phyloP scores from a whole-genome alignment of 1,140 invertebrate species.

The Aleiodes sp. region DNA sequence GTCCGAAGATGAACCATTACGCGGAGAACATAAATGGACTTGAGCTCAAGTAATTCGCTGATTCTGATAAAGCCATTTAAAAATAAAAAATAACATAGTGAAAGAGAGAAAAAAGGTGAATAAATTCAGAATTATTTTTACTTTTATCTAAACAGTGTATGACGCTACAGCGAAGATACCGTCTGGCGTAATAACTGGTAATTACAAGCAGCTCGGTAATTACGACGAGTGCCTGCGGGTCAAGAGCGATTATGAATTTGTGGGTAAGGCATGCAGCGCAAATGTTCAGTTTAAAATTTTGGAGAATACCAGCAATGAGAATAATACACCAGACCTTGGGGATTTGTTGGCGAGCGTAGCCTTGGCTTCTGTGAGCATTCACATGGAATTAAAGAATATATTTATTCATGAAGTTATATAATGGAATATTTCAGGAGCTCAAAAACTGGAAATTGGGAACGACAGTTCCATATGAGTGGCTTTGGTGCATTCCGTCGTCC shows the following conservation, averaged over 20 bases:
- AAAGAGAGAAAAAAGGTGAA: background rate
- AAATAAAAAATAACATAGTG: background rate
- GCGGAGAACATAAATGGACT: too few species aligned
- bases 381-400: background rate
- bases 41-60: background rate
- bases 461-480: slow-evolving; percentile 49
- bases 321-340: slow-evolving; percentile 13
- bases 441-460: slow-evolving; percentile 36
- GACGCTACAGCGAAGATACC: slow-evolving; percentile 64
- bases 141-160: slow-evolving; percentile 59
- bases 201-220: slow-evolving; percentile 64
- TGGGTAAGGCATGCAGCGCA: slow-evolving; percentile 51
- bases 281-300: slow-evolving; percentile 48
- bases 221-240: slow-evolving; percentile 64
- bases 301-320: slow-evolving; percentile 9
- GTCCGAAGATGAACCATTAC: too few species aligned
- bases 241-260: slow-evolving; percentile 44
- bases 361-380: slow-evolving; percentile 48
- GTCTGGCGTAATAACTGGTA: slow-evolving; percentile 61
- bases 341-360: slow-evolving; percentile 48
- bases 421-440: slow-evolving; percentile 33
- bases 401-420: slow-evolving; percentile 16
- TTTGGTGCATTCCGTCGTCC: slow-evolving; percentile 54
- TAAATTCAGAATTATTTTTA: slow-evolving; percentile 7
- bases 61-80: background rate